phyloP scores from a whole-genome alignment of 2,888 invertebrate species.

The Aphodius granarius region DNA sequence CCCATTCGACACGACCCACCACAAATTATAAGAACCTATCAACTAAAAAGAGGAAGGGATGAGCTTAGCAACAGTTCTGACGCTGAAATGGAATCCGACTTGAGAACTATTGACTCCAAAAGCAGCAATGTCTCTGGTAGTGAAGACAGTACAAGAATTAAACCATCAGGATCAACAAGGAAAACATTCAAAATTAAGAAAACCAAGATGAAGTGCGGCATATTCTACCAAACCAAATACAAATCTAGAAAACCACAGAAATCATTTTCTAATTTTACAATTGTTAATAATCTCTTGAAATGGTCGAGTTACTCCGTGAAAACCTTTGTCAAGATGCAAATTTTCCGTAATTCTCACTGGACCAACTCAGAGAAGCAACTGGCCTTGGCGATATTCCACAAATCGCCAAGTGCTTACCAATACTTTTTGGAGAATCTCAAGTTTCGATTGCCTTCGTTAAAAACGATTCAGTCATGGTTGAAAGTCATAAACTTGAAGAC shows the following conservation, averaged over 20 bases:
- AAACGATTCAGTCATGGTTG: conserved; percentile 36
- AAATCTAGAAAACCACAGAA: conserved; percentile 1
- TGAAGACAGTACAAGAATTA: neutral
- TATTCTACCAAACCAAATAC: neutral
- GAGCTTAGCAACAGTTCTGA: neutral
- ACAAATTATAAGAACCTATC: too few species aligned
- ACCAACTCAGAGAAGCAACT: conserved; percentile 30
- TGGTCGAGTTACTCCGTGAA: neutral
- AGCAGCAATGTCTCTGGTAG: neutral
- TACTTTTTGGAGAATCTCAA: conserved; percentile 33
- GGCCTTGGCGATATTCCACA: conserved; percentile 39
- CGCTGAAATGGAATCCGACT: neutral
- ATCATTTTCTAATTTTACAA: neutral
- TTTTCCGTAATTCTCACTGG: conserved; percentile 32
- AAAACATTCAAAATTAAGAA: neutral
- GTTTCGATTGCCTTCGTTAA: conserved; percentile 36
- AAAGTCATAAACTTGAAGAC: conserved; percentile 33
- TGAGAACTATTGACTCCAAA: neutral
- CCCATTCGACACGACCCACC: too few species aligned
- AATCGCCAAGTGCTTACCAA: conserved; percentile 39
- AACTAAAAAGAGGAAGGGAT: neutral
- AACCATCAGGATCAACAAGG: neutral
- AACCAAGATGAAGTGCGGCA: neutral
- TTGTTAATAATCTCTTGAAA: neutral
- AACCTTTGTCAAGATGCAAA: conserved; percentile 28